Evolutionary conservation across 2,888 invertebrate species (phyloP).

Genomic region (Seira ritae): DNA sequence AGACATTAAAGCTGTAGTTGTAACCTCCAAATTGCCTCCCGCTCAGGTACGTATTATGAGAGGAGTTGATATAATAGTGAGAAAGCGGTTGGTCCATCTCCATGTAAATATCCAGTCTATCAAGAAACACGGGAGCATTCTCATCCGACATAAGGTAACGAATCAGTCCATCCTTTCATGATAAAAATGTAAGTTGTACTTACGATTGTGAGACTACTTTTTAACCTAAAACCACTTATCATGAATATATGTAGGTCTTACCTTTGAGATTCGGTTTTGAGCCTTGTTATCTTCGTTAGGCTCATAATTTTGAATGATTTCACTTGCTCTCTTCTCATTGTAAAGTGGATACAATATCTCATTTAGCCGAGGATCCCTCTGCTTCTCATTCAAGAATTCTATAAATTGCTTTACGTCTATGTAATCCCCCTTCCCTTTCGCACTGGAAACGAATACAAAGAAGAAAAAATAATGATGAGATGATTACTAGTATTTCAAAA

Average conservation of each 20-base stretch:
- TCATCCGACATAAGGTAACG: constrained; percentile 99
- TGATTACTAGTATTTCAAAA: neutral
- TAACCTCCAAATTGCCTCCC: constrained; percentile 99
- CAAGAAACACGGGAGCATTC: constrained; percentile 99
- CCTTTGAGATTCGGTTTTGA: constrained; percentile 75
- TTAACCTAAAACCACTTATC: no score
- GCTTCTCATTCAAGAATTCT: constrained; percentile 96
- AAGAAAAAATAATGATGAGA: neutral
- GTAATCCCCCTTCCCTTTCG: constrained; percentile 91
- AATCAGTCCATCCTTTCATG: constrained; percentile 98
- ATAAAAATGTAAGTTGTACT: no score
- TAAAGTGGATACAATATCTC: constrained; percentile 99
- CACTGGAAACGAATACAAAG: constrained; percentile 79
- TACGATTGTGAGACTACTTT: no score
- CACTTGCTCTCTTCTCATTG: constrained; percentile 92
- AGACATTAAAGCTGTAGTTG: no score
- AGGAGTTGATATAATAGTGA: constrained; percentile 99
- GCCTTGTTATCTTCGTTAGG: constrained; percentile 83
- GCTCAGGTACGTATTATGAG: constrained; percentile 95
- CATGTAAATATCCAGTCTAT: constrained; percentile 91
- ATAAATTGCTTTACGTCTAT: constrained; percentile 92
- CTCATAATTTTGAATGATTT: constrained; percentile 96
- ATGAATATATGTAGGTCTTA: no score
- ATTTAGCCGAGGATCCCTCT: constrained; percentile 97
- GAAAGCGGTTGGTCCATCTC: constrained; percentile 99